A percentile compares a stretch with the other conserved stretches of the same genome.
Evolutionary conservation across 2,888 invertebrate species (phyloP).

Genomic region (Ferrisia virgata): DNA sequence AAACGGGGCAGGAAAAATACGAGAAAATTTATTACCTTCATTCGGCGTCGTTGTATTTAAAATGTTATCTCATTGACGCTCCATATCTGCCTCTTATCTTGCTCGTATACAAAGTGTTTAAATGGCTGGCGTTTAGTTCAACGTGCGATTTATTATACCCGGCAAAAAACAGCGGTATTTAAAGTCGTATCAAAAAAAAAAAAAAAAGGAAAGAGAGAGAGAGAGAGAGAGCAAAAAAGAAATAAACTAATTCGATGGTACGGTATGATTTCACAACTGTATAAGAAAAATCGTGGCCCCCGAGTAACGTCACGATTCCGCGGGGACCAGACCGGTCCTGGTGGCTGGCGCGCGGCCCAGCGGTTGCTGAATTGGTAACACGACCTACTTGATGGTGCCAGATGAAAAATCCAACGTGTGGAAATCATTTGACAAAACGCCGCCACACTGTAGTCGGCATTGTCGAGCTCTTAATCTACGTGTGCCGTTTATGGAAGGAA

Average conservation of each 20-base stretch:
- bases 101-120: neutral
- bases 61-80: neutral
- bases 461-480: neutral
- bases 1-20: neutral
- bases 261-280: neutral
- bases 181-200: no score
- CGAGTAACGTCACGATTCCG: neutral
- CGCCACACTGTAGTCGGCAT: neutral
- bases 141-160: no score
- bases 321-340: neutral
- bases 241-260: neutral
- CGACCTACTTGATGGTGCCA: slow-evolving; percentile 4
- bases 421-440: neutral
- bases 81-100: neutral
- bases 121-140: no score
- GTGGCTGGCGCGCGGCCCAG: neutral
- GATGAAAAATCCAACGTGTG: neutral
- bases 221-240: neutral
- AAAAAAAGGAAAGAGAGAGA: neutral
- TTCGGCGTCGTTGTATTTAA: neutral
- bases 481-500: neutral
- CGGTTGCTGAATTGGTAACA: neutral
- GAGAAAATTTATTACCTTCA: neutral
- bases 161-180: no score
- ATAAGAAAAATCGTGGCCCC: neutral